These are phyloP conservation scores for Clepsis dumicolana DNA, from an alignment of 2,888 invertebrate species.

Conservation along the genomic window DNA sequence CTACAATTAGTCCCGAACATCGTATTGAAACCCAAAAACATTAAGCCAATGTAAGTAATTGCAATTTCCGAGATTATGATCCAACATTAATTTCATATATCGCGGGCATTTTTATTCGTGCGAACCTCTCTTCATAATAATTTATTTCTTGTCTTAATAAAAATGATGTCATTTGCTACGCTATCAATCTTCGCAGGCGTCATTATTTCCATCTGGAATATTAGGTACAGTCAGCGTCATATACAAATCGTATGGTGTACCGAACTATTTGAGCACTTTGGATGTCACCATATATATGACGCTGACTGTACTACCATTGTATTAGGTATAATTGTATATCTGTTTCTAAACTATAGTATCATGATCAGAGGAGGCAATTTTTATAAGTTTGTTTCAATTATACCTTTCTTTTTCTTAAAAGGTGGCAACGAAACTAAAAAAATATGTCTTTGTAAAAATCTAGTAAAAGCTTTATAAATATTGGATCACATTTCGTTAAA, in stretches of 20 bases:
- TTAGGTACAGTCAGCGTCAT: too few species aligned
- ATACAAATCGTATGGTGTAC: too few species aligned
- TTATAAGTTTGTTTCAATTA: too few species aligned
- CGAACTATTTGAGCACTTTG: too few species aligned
- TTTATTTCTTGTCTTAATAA: constrained; percentile 53
- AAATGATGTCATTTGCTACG: constrained; percentile 46
- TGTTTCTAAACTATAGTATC: not conserved
- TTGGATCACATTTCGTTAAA: not conserved
- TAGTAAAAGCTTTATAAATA: not conserved
- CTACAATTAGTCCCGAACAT: not conserved
- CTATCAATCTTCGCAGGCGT: constrained; percentile 40
- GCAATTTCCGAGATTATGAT: constrained; percentile 34
- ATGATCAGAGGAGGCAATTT: not conserved
- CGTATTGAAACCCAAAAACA: constrained; percentile 7
- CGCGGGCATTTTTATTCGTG: constrained; percentile 41
- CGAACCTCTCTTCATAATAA: constrained; percentile 47
- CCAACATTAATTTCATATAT: constrained; percentile 41
- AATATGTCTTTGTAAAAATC: too few species aligned
- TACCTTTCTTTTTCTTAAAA: too few species aligned
- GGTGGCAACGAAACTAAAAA: too few species aligned
- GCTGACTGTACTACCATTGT: too few species aligned
- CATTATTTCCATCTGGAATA: constrained; percentile 34
- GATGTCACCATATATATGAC: too few species aligned
- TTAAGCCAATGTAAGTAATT: constrained; percentile 21
- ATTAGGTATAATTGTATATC: not conserved